Base-by-base conservation (phyloP, 2,113 vertebrate species). In the Hypocryptadius cinnamomeus region DNA sequence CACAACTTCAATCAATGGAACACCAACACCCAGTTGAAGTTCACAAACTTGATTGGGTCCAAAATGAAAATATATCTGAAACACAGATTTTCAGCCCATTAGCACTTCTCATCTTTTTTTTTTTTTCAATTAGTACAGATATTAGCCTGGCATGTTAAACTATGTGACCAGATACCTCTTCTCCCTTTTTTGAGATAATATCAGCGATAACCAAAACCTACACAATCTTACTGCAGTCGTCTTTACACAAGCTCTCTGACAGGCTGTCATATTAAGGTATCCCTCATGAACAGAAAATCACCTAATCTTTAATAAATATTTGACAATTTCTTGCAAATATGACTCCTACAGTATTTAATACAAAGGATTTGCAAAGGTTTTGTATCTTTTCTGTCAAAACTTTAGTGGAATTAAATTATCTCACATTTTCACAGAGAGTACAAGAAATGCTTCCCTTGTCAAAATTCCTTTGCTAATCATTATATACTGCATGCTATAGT, bases 361-460 rank as follows among this genome's bases (percentile, higher is more conserved):
- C n/a, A 81, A 92, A 94, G 42, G 45, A 83, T 78, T 92, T 94
- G 86, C 68, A 84, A 94, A 92, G 28, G 16, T 63, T 87, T 88
- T 6, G 4, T 93, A 86, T 79, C 28, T 92, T 94, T 82, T 91
- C 66, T 96, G 87, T 90, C 80, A 95, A 86, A 97, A 92, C 70
- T 37, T 44, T 53, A 91, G 93, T 89, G 65, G 68, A 87, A 90
- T 77, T 31, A 91, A 88, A 95, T 95, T 92, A 92, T 57, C 30
- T 3, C 31, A 79, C 33, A 57, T 88, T 87, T 96, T 93, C 85
- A 92, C 48, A 89, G 31, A 15, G 8, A 84, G 25, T 47, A 85
- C 24, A 73, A 84, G 56, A 89, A 72, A 77, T 73, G 30, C 23
- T 60, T 85, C 28, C 21, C 63, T 56, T 95, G 56, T 93, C 77